Evolutionary conservation across 2,888 invertebrate genomes (phyloP), one percentile per base, ranked within the genome.

Genomic region (Eupithecia dodoneata): DNA sequence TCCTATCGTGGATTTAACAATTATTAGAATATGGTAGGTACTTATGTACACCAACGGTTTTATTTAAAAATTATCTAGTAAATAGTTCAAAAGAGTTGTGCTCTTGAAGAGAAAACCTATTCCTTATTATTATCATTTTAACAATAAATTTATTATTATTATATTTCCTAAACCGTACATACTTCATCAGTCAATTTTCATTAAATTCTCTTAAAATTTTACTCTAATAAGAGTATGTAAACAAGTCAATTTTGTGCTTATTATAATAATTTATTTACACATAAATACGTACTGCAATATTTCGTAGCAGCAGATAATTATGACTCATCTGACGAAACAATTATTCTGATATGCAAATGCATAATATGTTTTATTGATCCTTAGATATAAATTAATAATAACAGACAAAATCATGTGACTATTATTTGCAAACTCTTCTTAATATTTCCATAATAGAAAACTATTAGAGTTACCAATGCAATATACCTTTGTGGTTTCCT

Each of bases 121-220:
- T 41, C 10, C 70, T 78, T 76, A 72, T 59, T 10, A 30, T 30
- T 63, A 63, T 10, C 63, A 30, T 63, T 10, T 63, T 63, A 63
- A 30, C 55, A 59, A 67, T 73, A 77, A 18, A 9, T 59, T 44
- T 42, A 71, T 65, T 15, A 13, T 66, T 15, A 66, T 66, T 55
- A 66, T 66, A 55, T 44, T 55, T 77, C 70, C 52, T 73, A 71
- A 74, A 76, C 67, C 73, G 76, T 81, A 82, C 72, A 76, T 72
- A 79, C 74, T 74, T 80, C 82, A 82, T 82, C 81, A 83, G 81
- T 83, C 81, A 71, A 80, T 81, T 82, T 80, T 77, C 44, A 71
- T 75, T 79, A 77, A 79, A 79, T 79, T 79, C 76, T 73, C 75
- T 55, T 74, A 72, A 78, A 74, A 75, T 42, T 72, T 76, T 79